Evolutionary conservation across 2,113 vertebrate species (phyloP), one percentile per base, ranked within the genome.

Genomic region (Amphilophus citrinellus): DNA sequence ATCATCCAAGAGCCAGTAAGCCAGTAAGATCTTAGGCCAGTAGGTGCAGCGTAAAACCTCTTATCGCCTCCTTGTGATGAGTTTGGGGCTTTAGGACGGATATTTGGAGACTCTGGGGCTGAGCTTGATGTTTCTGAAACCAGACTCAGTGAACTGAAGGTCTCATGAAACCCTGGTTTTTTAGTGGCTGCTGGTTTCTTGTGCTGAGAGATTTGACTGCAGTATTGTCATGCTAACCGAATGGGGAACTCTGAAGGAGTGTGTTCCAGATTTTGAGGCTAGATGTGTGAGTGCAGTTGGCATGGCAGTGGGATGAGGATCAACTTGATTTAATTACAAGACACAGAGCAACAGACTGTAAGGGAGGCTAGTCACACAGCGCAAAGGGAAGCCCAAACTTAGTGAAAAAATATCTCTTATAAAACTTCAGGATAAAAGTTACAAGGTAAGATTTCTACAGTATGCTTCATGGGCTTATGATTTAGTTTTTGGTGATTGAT

Each of bases 41-140:
- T 76, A 89, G 71, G 57, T 76, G 65, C 59, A 66, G 77, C 77
- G 63, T 78, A 66, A 84, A 86, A 80, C 42, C 83, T 57, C 61
- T 82, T 59, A 82, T 82, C 85, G 50, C 10, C 76, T 79, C 13
- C 15, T 30, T 84, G 80, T 79, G 89, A 93, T 90, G 88, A 86
- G 77, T 86, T 94, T 78, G 30, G 91, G 89, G 93, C 91, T 88
- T 90, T 88, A 7, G 93, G 77, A 84, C 65, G 30, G 61, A 86
- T 79, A 84, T 71, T 85, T 50, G 80, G 84, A 92, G 84, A 87
- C 82, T 84, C 59, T 53, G 68, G 75, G 77, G 60, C 75, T 57
- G 58, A 85, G 68, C 63, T 82, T 76, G 75, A 84, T 88, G 90
- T 84, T 80, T 79, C 82, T 86, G 39, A 91, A 90, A 88, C 60